Evolutionary conservation across 1,140 invertebrate genomes (phyloP), one percentile per base, ranked within the genome.

Genomic region (Elymnias hypermnestra): DNA sequence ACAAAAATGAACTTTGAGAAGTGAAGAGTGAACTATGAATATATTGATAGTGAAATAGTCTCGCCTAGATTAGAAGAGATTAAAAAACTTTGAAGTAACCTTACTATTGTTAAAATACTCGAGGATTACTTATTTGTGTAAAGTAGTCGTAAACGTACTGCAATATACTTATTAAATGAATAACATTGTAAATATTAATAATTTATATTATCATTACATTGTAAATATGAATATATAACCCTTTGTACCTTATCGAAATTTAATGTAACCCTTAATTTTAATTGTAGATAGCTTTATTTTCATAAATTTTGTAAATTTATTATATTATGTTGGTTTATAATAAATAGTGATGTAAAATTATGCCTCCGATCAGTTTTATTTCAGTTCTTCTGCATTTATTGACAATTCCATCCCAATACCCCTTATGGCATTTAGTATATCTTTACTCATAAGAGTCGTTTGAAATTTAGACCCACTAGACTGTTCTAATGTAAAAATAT

Each of bases 111-210:
- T 41, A 26, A 42, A 42, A 41, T 25, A 44, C 21, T 13, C 36
- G 29, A 41, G 46, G 38, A 41, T 41, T 36, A 25, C 46, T 25
- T 35, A 22, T 23, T 35, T 38, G 25, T 35, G 33, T 35, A 36
- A 47, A 23, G 15, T 36, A 43, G 25, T 2, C 10, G 13, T 43
- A 35, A 17, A 15, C 15, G 10, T 42, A 42, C 17, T 9, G 29
- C 19, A 29, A 31, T 38, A 40, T 42, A 38, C 23, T 39, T 42
- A 15, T 39, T 28, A 19, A 28, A 8, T 39, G 40, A 54, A 64
- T 59, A 54, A 38, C 42, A 64, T 72, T 78, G 72, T 78, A 78
- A 75, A 81, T 81, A 78, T 37, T 50, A 23, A 31, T 61, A 61
- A 67, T 71, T 66, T 66, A 66, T 66, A 58, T 57, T 28, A 42